These are phyloP conservation scores for Macrophya alboannulata DNA, from an alignment of 2,888 invertebrate species.

Conservation along the genomic window DNA sequence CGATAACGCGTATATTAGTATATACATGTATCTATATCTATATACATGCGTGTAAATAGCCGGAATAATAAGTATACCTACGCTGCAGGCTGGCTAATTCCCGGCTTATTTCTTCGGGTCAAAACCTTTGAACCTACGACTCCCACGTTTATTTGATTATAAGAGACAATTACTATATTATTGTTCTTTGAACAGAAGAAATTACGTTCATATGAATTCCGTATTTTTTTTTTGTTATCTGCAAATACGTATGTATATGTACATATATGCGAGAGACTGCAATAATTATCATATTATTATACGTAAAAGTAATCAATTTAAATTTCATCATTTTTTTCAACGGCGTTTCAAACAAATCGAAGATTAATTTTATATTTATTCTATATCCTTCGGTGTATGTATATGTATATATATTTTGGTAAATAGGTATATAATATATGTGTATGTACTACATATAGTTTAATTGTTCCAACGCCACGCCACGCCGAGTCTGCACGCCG, in stretches of 20 bases:
- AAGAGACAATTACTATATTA: constrained; percentile 20
- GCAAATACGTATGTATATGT: no score
- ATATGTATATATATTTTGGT: no score
- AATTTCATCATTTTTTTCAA: no score
- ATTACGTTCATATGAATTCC: constrained; percentile 1
- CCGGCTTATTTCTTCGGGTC: constrained; percentile 33
- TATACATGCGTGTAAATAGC: neutral
- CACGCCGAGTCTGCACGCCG: neutral
- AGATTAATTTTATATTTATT: neutral
- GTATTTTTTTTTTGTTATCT: neutral
- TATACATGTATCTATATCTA: neutral
- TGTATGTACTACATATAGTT: no score
- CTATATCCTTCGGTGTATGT: no score
- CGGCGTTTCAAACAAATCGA: no score
- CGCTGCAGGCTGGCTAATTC: constrained; percentile 13
- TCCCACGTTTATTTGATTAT: constrained; percentile 34
- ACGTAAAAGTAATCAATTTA: no score
- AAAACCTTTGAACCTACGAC: constrained; percentile 41
- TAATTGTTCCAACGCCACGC: neutral
- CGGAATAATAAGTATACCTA: constrained; percentile 1
- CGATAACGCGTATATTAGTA: constrained; percentile 6
- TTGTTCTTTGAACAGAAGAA: neutral
- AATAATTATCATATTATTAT: no score
- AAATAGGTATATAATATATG: no score
- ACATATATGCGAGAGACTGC: no score